Percentiles rank a stretch among this genome's conserved stretches.
These are phyloP conservation scores for Xiphophorus maculatus DNA, from an alignment of 2,113 vertebrate genomes.

Conservation along the genomic window DNA sequence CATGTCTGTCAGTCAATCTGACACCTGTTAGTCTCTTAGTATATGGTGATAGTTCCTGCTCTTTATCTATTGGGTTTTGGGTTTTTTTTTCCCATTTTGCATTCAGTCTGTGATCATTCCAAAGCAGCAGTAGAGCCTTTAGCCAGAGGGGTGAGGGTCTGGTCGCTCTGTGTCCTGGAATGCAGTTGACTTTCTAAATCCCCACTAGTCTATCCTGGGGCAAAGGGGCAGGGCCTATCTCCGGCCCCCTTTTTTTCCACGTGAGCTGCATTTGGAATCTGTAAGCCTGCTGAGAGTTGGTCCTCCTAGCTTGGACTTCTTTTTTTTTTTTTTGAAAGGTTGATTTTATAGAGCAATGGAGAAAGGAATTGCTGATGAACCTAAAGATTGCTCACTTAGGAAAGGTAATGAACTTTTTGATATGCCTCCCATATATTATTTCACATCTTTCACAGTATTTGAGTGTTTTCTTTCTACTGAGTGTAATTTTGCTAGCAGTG, in stretches of 20 bases:
- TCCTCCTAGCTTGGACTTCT: constrained; percentile 1
- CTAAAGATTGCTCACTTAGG: constrained; percentile 52
- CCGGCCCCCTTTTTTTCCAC: constrained; percentile 67
- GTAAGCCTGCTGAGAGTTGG: constrained; percentile 48
- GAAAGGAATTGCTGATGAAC: constrained; percentile 57
- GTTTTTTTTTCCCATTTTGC: not conserved
- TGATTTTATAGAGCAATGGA: constrained; percentile 63
- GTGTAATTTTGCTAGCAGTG: constrained; percentile 54
- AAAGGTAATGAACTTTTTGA: constrained; percentile 75
- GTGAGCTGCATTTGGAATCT: constrained; percentile 73
- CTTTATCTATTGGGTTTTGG: not conserved
- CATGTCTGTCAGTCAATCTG: constrained; percentile 18
- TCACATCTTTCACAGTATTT: constrained; percentile 35
- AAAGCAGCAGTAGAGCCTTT: constrained; percentile 24
- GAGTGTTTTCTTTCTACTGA: constrained; percentile 49
- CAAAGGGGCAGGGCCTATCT: constrained; percentile 72
- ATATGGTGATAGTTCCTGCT: constrained; percentile 43
- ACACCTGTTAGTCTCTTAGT: constrained; percentile 57
- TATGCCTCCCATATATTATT: constrained; percentile 28
- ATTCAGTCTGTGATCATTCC: constrained; percentile 12
- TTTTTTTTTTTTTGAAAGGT: constrained; percentile 27
- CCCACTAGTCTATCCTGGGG: constrained; percentile 72
- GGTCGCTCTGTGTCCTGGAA: constrained; percentile 66
- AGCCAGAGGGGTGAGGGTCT: constrained; percentile 58
- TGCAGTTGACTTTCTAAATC: constrained; percentile 78